Base-by-base conservation (phyloP, 53 echinoderm and acorn worm genomes). In the Holothuria leucospilota region DNA sequence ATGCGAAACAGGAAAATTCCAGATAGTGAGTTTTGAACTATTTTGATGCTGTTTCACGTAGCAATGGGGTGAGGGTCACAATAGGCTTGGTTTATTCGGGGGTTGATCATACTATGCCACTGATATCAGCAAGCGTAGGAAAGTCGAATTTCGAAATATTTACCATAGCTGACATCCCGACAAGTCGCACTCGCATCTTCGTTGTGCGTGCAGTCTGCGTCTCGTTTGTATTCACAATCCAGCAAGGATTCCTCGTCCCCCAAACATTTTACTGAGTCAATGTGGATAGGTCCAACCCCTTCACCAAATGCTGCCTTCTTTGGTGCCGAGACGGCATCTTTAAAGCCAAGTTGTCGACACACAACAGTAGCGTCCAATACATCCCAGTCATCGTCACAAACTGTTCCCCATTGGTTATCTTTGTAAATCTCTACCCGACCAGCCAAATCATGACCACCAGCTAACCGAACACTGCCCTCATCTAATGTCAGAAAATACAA, bases 381-480 rank as follows among this genome's bases (percentile, higher is more conserved):
- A 23, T 91, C 87, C 88, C 91, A 91, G 18, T 68, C 34, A 42
- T 88, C 71, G 13, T 91, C 88, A 49, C 84, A 91, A 3, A 90
- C 86, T 20, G 86, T 90, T 10, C 86, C 86, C 90, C 86, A 90
- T 27, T 60, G 28, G 29, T 69, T 62, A 69, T 86, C 81, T 52
- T 60, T 46, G 62, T 68, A 65, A 34, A 86, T 29, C 68, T 90
- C 90, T 21, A 90, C 61, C n/a, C 86, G 65, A 14, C 86, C 86
- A 56, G 69, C 85, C 29, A 29, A 51, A 1, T 60, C 59, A 20
- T 58, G 64, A 23, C 56, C 40, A 21, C 85, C 85, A 23, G 23
- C 85, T 46, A 46, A 46, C 8, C 46, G 46, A 46, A 46, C 46
- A 46, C 46, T 46, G 46, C 46, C 46, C 11, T 46, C 46, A 46